Evolutionary conservation across 2,797 vertebrate species (phyloP).

Genomic region (Enteromius viviparus): DNA sequence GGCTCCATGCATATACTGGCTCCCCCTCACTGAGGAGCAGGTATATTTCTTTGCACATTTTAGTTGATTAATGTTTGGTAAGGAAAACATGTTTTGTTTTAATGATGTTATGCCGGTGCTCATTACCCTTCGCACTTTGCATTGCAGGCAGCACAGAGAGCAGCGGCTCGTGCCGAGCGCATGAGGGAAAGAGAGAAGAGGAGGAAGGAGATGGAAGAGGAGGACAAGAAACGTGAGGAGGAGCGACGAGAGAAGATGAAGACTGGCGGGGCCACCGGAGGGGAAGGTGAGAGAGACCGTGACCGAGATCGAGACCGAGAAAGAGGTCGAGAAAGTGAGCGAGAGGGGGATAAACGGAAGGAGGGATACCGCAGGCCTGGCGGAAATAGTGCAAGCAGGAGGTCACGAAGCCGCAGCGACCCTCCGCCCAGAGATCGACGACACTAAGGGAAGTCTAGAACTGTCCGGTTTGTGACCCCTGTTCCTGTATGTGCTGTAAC

Average conservation of each 20-base stretch:
- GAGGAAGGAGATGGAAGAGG: conserved; percentile 83
- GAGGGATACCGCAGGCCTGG: conserved; percentile 78
- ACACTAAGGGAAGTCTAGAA: conserved; percentile 70
- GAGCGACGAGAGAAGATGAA: conserved; percentile 78
- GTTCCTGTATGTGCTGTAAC: conserved; percentile 74
- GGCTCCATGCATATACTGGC: conserved; percentile 93
- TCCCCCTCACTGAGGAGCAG: conserved; percentile 90
- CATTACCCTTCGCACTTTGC: background rate
- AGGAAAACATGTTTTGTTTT: background rate
- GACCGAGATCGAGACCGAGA: conserved; percentile 73
- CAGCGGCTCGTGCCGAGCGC: conserved; percentile 81
- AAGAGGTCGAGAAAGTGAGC: conserved; percentile 73
- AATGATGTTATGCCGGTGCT: background rate
- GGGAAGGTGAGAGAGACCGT: conserved; percentile 70
- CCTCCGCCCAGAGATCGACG: conserved; percentile 83
- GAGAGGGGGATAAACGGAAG: conserved; percentile 77
- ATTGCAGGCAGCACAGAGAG: conserved; percentile 80
- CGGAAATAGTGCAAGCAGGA: conserved; percentile 70
- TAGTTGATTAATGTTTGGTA: background rate
- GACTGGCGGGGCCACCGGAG: conserved; percentile 64
- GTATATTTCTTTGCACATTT: conserved; percentile 63
- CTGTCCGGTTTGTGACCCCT: conserved; percentile 64
- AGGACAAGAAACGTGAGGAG: conserved; percentile 83
- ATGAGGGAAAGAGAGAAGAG: conserved; percentile 84
- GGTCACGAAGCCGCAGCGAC: conserved; percentile 88